These are phyloP conservation scores for Deilephila elpenor DNA, from an alignment of 2,888 invertebrate genomes.

Conservation along the genomic window DNA sequence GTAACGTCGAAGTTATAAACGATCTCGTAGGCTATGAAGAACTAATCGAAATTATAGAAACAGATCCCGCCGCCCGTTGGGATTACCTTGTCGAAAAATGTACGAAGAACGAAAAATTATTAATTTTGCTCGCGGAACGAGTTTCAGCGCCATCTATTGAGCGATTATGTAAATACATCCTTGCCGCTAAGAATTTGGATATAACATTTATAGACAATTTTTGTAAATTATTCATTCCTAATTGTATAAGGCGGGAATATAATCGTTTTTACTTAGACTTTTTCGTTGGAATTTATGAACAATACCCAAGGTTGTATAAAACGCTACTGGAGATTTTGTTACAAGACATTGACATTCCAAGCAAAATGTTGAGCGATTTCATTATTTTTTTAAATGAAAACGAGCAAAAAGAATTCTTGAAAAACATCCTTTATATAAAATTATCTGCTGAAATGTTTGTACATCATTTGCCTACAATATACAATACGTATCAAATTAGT, in stretches of 20 bases:
- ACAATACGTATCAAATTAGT: constrained; percentile 60
- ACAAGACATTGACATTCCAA: constrained; percentile 53
- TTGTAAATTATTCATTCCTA: constrained; percentile 53
- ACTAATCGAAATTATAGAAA: constrained; percentile 50
- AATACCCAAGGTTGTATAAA: constrained; percentile 48
- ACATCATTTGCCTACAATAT: constrained; percentile 58
- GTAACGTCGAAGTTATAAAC: constrained; percentile 30
- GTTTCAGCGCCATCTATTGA: constrained; percentile 51
- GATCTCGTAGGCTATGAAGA: constrained; percentile 41
- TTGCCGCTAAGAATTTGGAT: constrained; percentile 42
- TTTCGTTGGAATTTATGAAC: constrained; percentile 51
- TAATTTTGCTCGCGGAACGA: constrained; percentile 50
- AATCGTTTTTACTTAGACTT: constrained; percentile 57
- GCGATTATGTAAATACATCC: constrained; percentile 54
- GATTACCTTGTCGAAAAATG: constrained; percentile 52
- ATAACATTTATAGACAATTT: constrained; percentile 47
- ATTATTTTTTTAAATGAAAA: constrained; percentile 45
- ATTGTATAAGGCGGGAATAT: constrained; percentile 54
- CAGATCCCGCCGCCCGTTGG: constrained; percentile 49
- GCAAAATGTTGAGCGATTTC: constrained; percentile 58
- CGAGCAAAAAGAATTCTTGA: constrained; percentile 49
- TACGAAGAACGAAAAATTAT: constrained; percentile 44
- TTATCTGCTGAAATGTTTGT: constrained; percentile 52
- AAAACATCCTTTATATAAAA: constrained; percentile 47
- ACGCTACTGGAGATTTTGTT: constrained; percentile 51